A percentile compares a stretch with the other conserved stretches of the same genome.
Conservation (phyloP, 2,888 invertebrate species). For the Mimumesa dahlbomi region DNA sequence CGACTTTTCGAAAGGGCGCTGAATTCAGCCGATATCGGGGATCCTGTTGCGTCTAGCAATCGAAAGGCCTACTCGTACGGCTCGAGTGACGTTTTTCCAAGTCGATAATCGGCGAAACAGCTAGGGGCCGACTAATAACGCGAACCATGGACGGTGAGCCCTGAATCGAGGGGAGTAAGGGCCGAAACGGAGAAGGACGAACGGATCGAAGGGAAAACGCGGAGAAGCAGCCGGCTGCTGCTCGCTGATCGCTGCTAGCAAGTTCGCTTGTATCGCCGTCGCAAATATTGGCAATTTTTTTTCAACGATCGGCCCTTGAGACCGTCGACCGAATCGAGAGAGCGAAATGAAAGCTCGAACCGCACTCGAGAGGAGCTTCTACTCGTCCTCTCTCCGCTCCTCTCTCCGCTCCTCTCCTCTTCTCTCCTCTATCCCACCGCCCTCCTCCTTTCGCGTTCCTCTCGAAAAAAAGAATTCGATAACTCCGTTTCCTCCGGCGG, state of each 20-base stretch:
- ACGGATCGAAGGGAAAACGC: too few relatives aligned
- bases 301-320: constrained; percentile 61
- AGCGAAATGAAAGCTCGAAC: constrained; percentile 48
- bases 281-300: constrained; percentile 62
- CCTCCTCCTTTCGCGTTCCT: too few relatives aligned
- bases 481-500: too few relatives aligned
- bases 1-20: too few relatives aligned
- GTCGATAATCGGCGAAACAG: constrained; percentile 24
- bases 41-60: constrained; percentile 13
- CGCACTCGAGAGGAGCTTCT: constrained; percentile 30
- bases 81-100: constrained; percentile 27
- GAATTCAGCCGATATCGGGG: background rate
- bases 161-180: too few relatives aligned
- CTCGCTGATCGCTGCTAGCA: constrained; percentile 4
- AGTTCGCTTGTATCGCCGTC: constrained; percentile 29
- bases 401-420: too few relatives aligned
- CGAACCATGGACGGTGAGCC: background rate
- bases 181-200: background rate
- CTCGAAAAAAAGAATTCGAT: too few relatives aligned
- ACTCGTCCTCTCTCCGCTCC: too few relatives aligned
- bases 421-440: too few relatives aligned
- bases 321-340: constrained; percentile 45
- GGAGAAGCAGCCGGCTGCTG: background rate
- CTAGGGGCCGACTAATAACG: background rate
- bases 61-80: constrained; percentile 18